Base-by-base conservation (phyloP, 2,888 invertebrate genomes). In the Ichneumon xanthorius region DNA sequence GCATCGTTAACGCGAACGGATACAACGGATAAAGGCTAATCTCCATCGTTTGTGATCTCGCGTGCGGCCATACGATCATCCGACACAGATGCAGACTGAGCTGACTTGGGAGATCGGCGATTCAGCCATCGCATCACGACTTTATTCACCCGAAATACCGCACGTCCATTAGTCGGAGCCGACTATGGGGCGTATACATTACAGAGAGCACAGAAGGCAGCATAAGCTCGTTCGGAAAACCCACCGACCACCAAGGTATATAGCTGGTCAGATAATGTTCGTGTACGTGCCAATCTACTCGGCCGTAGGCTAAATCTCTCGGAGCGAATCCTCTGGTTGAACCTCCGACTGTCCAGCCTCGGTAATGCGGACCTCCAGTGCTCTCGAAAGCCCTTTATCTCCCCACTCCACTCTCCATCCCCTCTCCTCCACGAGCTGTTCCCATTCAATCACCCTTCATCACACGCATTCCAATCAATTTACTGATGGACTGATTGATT, bases 91-190 rank as follows among this genome's bases (percentile, higher is more conserved):
- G 4, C 14, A 4, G 11, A 22, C 58, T 2, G 22, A 4, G 4
- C 22, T 58, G 11, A 58, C 26, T 22, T 26, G 53, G 7, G 22
- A 58, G 58, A 9, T 26, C 58, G 9, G 22, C 58, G 58, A 22
- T 58, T 26, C 58, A 22, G 26, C 22, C 26, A 4, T 58, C 58
- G 26, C 58, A 58, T 58, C 58, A 22, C 58, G 26, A 58, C 58
- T 58, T 58, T 58, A 58, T 58, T 58, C 58, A 4, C 58, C 58
- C 26, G 26, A 58, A 58, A 58, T 58, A 58, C 58, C 61, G 16
- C 61, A 92, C 89, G 92, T 93, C 91, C 93, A 93, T 93, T 93
- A 93, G 92, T 89, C 88, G 88, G 86, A 45, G 88, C 40, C 68
- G 71, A 71, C 53, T 73, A 50, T 48, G 58, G 22, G 73, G 72